Percentiles rank a stretch among this genome's conserved stretches.
These are phyloP conservation scores for Chrysotoxum bicinctum DNA, from an alignment of 2,888 invertebrate species.

Conservation along the genomic window DNA sequence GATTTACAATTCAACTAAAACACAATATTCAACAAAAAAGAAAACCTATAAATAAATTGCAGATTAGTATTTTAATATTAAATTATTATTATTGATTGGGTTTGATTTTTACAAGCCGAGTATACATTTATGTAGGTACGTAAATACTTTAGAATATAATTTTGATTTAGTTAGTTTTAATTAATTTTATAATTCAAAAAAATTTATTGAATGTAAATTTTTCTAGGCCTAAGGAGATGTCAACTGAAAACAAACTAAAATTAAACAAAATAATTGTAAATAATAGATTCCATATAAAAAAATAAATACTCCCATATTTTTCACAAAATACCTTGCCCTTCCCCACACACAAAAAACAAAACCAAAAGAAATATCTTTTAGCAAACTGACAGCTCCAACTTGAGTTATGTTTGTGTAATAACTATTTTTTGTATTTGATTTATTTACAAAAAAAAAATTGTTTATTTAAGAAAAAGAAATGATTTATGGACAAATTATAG, in stretches of 20 bases:
- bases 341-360: background rate
- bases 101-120: constrained; percentile 71
- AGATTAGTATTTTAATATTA: constrained; percentile 67
- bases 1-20: constrained; percentile 18
- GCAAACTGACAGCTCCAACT: constrained; percentile 3
- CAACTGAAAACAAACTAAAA: constrained; percentile 28
- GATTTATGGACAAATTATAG: constrained; percentile 18
- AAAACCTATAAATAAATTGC: constrained; percentile 43
- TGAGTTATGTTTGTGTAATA: constrained; percentile 18
- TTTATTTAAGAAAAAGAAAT: constrained; percentile 18
- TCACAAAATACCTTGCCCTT: constrained; percentile 27
- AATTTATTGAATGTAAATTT: constrained; percentile 39
- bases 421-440: constrained; percentile 41
- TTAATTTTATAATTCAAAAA: constrained; percentile 41
- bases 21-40: background rate
- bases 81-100: constrained; percentile 60
- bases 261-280: constrained; percentile 59
- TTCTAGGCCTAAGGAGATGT: constrained; percentile 40
- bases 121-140: constrained; percentile 44
- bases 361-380: constrained; percentile 8
- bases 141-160: constrained; percentile 34
- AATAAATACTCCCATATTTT: constrained; percentile 57
- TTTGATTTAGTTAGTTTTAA: constrained; percentile 38
- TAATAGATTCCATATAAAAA: constrained; percentile 58
- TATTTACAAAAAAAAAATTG: constrained; percentile 6